These are phyloP conservation scores for Pentalonia nigronervosa DNA, from an alignment of 1,140 invertebrate genomes.

Conservation along the genomic window DNA sequence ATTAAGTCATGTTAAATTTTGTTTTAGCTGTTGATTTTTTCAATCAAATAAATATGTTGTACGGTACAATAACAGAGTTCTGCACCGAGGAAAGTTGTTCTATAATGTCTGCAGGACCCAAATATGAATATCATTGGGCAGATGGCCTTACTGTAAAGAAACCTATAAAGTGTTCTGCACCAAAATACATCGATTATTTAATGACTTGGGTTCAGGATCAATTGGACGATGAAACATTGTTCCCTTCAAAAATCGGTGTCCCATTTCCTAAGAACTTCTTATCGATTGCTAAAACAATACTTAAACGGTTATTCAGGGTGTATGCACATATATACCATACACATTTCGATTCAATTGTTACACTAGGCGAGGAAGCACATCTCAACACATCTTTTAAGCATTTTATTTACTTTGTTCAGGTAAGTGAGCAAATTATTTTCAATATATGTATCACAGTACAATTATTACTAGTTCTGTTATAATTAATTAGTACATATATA, in stretches of 20 bases:
- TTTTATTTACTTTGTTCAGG: constrained; percentile 99
- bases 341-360: constrained; percentile 97
- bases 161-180: constrained; percentile 98
- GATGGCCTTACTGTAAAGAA: constrained; percentile 98
- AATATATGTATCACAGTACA: background rate
- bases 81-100: constrained; percentile 98
- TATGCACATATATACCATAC: constrained; percentile 99
- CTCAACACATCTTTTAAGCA: constrained; percentile 99
- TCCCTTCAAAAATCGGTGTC: constrained; percentile 99
- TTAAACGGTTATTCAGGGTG: constrained; percentile 96
- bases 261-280: constrained; percentile 99
- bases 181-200: constrained; percentile 98
- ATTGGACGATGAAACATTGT: constrained; percentile 96
- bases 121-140: constrained; percentile 99
- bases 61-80: constrained; percentile 99
- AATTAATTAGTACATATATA: no score
- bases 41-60: constrained; percentile 99
- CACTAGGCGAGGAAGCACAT: constrained; percentile 98
- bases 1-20: constrained; percentile 57
- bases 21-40: constrained; percentile 96
- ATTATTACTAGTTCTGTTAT: no score
- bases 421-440: constrained; percentile 63
- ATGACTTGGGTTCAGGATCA: constrained; percentile 99
- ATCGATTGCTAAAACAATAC: constrained; percentile 95
- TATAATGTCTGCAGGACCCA: constrained; percentile 97